Percentiles rank a stretch among this genome's conserved stretches.
Conservation (phyloP, 2,797 vertebrate genomes). For the Orestias chungarensis region DNA sequence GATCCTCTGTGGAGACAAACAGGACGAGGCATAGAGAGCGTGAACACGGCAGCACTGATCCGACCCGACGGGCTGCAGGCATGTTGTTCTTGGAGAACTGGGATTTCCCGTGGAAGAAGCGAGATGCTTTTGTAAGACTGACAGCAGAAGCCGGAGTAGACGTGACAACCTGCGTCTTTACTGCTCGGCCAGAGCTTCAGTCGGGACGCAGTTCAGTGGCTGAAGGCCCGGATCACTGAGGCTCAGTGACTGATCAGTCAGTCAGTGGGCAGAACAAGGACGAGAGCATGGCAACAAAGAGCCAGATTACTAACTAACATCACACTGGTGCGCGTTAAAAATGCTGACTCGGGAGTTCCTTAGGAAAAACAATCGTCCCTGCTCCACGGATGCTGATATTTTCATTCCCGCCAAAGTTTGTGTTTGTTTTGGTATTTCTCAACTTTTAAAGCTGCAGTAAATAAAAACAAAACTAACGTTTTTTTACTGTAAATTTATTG, state of each 20-base stretch:
- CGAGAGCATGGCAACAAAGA: constrained; percentile 57
- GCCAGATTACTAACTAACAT: too few relatives aligned
- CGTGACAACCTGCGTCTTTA: constrained; percentile 58
- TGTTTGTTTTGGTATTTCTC: too few relatives aligned
- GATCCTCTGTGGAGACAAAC: constrained; percentile 85
- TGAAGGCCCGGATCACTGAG: constrained; percentile 51
- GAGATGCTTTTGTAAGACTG: constrained; percentile 49
- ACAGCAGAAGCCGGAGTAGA: constrained; percentile 52
- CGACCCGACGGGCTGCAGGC: constrained; percentile 55
- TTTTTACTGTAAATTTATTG: too few relatives aligned
- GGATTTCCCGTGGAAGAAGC: constrained; percentile 64
- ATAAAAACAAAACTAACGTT: too few relatives aligned
- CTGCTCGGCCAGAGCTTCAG: constrained; percentile 46
- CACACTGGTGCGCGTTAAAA: too few relatives aligned
- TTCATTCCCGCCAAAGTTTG: too few relatives aligned
- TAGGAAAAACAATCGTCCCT: too few relatives aligned
- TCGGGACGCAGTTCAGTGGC: constrained; percentile 72
- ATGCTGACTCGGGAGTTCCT: too few relatives aligned
- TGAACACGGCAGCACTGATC: constrained; percentile 81
- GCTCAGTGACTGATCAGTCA: constrained; percentile 63
- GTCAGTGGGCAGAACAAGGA: constrained; percentile 64
- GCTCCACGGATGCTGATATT: too few relatives aligned
- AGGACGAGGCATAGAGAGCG: constrained; percentile 79
- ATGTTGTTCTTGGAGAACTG: too few relatives aligned
- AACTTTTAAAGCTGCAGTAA: too few relatives aligned